Conservation (phyloP, 1,140 invertebrate genomes). For the Drosophila miranda region DNA sequence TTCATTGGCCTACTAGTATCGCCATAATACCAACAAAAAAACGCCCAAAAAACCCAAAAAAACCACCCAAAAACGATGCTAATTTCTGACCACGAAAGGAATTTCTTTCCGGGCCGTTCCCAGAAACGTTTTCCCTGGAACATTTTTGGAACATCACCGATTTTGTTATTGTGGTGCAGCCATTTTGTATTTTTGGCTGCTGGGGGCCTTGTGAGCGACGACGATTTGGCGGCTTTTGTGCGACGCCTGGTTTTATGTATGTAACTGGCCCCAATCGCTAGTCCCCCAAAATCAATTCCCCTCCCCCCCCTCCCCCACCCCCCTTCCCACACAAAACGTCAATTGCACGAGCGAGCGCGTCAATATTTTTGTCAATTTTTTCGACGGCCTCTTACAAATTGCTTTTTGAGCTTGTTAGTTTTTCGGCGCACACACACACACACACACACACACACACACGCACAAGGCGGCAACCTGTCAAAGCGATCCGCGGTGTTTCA, state of each 20-base stretch:
- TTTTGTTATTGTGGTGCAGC: constrained; percentile 38
- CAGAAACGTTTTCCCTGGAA: not conserved
- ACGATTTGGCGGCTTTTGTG: constrained; percentile 78
- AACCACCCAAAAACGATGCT: constrained; percentile 26
- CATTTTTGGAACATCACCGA: constrained; percentile 17
- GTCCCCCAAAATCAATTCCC: constrained; percentile 27
- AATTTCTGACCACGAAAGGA: constrained; percentile 62
- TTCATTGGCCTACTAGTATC: constrained; percentile 54
- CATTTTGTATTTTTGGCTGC: constrained; percentile 71
- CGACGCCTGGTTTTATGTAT: constrained; percentile 78
- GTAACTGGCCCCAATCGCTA: constrained; percentile 52
- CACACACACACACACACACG: no score
- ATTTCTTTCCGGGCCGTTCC: constrained; percentile 14
- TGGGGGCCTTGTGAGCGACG: constrained; percentile 55
- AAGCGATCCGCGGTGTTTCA: no score
- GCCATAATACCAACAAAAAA: constrained; percentile 1
- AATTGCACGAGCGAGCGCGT: constrained; percentile 76
- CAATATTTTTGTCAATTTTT: constrained; percentile 80
- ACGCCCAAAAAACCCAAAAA: no score
- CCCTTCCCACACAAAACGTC: constrained; percentile 61
- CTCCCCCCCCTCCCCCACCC: not conserved
- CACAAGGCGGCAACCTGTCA: no score
- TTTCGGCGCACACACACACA: constrained; percentile 27
- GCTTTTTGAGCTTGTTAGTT: constrained; percentile 81
- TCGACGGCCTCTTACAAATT: constrained; percentile 65